phyloP scores from a whole-genome alignment of 2,113 vertebrate genomes.

The Aix galericulata region DNA sequence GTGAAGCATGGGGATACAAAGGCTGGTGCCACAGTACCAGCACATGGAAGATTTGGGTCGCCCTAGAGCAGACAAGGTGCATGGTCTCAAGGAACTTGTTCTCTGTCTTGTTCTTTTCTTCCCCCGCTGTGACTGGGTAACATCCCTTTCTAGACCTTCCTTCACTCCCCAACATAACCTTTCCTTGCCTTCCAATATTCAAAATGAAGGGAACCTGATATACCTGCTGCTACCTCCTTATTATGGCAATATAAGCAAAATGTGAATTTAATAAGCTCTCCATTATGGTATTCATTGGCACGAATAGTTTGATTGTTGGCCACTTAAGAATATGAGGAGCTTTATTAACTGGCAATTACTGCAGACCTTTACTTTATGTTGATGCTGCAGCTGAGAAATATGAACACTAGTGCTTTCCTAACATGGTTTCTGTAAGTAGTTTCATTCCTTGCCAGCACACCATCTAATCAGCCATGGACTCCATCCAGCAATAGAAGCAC shows the following conservation, averaged over 20 bases:
- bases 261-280: background rate
- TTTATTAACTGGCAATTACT: constrained; percentile 15
- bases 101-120: background rate
- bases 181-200: background rate
- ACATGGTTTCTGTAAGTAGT: background rate
- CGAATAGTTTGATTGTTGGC: constrained; percentile 9
- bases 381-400: background rate
- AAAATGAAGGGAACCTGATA: background rate
- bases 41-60: background rate
- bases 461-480: background rate
- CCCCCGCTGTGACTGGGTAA: background rate
- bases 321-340: background rate
- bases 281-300: background rate
- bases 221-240: background rate
- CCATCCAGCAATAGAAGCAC: background rate
- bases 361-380: background rate
- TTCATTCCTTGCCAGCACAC: background rate
- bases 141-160: background rate
- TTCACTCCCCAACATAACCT: background rate
- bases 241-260: background rate
- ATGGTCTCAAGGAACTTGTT: background rate
- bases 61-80: background rate
- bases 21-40: background rate
- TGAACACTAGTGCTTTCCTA: background rate
- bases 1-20: background rate